Percentiles rank a stretch among this genome's conserved stretches.
Conservation (phyloP, 2,113 vertebrate species). For the Mormoops blainvillei region DNA sequence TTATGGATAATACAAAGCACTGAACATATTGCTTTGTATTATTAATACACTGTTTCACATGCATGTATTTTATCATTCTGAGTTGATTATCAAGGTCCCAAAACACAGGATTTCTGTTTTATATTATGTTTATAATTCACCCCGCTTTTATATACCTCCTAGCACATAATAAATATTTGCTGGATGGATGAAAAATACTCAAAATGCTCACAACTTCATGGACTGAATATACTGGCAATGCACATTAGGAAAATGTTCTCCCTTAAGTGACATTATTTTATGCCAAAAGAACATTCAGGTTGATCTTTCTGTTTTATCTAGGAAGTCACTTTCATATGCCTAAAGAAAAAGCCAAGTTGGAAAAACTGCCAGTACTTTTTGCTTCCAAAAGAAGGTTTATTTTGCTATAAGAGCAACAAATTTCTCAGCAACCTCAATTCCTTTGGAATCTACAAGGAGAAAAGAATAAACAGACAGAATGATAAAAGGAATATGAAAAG, state of each 20-base stretch:
- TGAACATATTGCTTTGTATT: neutral
- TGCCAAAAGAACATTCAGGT: neutral
- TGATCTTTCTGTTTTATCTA: neutral
- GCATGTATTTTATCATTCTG: neutral
- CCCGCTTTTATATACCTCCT: neutral
- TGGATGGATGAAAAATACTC: neutral
- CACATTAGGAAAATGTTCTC: neutral
- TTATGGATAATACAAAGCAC: too few species aligned
- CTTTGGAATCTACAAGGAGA: neutral
- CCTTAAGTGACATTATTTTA: neutral
- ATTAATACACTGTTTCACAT: neutral
- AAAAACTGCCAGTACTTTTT: neutral
- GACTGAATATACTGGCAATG: neutral
- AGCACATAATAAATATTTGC: neutral
- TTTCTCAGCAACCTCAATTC: neutral
- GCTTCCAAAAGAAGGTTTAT: neutral
- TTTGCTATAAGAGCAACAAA: neutral
- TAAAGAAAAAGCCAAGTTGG: neutral
- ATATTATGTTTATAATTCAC: neutral
- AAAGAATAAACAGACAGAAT: neutral
- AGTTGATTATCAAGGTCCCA: neutral
- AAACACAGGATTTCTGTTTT: neutral
- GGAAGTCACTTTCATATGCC: neutral
- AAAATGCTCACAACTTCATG: neutral
- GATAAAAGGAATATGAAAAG: neutral